These are phyloP conservation scores for Latheticus oryzae DNA, from an alignment of 2,888 invertebrate species.

Conservation along the genomic window DNA sequence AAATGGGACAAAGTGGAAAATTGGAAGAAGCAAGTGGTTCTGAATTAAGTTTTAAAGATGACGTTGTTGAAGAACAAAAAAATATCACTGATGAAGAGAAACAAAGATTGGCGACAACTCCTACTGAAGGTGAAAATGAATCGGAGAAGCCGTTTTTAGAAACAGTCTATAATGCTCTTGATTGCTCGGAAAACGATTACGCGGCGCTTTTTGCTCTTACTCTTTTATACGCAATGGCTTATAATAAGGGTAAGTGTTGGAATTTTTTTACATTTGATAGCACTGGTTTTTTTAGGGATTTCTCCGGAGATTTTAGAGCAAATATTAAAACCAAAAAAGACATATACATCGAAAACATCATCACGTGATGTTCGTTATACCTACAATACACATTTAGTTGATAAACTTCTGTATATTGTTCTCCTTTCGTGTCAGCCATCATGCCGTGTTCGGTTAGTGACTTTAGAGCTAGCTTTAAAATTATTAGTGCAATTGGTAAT, in stretches of 20 bases:
- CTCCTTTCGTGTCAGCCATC: constrained; percentile 89
- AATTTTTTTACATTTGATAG: constrained; percentile 1
- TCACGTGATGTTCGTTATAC: constrained; percentile 65
- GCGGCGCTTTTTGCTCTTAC: constrained; percentile 91
- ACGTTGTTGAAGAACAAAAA: constrained; percentile 67
- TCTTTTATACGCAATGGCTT: constrained; percentile 91
- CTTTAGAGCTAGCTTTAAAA: constrained; percentile 88
- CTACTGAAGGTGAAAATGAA: constrained; percentile 61
- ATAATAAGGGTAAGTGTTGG: constrained; percentile 85
- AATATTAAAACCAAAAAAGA: constrained; percentile 74
- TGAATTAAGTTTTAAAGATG: constrained; percentile 49
- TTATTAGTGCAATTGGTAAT: constrained; percentile 78
- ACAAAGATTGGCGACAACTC: constrained; percentile 65
- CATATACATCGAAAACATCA: constrained; percentile 55
- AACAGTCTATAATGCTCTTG: constrained; percentile 86
- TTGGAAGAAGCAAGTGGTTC: constrained; percentile 54
- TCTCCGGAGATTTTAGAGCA: constrained; percentile 84
- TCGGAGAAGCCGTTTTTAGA: constrained; percentile 86
- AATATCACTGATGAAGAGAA: constrained; percentile 97
- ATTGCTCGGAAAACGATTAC: constrained; percentile 94
- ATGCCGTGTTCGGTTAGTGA: constrained; percentile 90
- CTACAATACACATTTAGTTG: constrained; percentile 86
- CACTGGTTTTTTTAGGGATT: constrained; percentile 73
- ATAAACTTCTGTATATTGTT: constrained; percentile 85
- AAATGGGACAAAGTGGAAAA: constrained; percentile 50